Conservation (phyloP, 64 coral and sea anemone species). For the Stylophora pistillata region DNA sequence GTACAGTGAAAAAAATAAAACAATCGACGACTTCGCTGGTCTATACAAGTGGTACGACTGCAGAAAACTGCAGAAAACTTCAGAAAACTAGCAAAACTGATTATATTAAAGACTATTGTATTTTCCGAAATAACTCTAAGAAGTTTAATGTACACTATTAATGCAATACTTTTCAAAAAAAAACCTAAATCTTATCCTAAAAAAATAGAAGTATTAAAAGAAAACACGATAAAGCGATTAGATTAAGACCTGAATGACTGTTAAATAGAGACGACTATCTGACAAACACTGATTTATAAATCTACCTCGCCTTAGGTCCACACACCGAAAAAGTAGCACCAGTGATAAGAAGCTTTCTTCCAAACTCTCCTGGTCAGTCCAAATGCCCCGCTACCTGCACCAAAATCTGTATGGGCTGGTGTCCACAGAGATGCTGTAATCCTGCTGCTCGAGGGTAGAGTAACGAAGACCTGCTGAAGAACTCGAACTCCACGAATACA, state of each 20-base stretch:
- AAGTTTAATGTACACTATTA: too few species aligned
- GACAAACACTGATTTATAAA: neutral
- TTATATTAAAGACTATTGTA: too few species aligned
- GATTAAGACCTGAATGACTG: neutral
- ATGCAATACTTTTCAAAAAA: too few species aligned
- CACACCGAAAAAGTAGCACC: neutral
- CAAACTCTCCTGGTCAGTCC: neutral
- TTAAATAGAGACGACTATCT: neutral
- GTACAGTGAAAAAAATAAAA: too few species aligned
- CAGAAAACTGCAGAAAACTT: too few species aligned
- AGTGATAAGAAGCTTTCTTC: conserved; percentile 21
- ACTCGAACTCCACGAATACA: neutral
- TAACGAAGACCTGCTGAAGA: neutral
- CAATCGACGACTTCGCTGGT: too few species aligned
- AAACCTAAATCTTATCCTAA: too few species aligned
- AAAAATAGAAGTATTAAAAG: too few species aligned
- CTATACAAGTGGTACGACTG: too few species aligned
- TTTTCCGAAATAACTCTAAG: too few species aligned
- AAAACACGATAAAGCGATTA: neutral
- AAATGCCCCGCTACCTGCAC: conserved; percentile 26
- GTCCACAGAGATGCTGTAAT: conserved; percentile 36
- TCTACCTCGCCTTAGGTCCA: neutral
- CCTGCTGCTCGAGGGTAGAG: neutral
- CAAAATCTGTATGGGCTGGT: conserved; percentile 32
- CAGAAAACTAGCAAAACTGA: too few species aligned